Percentiles rank a stretch among this genome's conserved stretches.
Evolutionary conservation across 2,888 invertebrate genomes (phyloP).

Genomic region (Drosophila siamana): DNA sequence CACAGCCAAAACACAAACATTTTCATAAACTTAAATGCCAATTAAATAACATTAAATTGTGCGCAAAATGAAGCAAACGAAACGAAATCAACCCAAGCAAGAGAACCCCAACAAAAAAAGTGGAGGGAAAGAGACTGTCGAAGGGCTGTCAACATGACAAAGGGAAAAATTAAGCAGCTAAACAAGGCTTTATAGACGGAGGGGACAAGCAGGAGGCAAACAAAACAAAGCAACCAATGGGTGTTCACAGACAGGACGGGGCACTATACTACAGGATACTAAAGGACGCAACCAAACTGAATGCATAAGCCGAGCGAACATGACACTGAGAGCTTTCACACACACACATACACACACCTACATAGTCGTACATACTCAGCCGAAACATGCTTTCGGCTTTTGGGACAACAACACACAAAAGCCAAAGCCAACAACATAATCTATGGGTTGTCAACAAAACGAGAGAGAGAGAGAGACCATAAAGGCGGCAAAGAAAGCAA

Average conservation of each 20-base stretch:
- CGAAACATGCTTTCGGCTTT: slow-evolving; percentile 47
- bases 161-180: slow-evolving; percentile 80
- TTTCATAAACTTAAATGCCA: slow-evolving; percentile 78
- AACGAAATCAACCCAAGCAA: slow-evolving; percentile 23
- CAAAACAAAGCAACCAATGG: slow-evolving; percentile 49
- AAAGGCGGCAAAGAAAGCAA: slow-evolving; percentile 57
- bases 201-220: slow-evolving; percentile 64
- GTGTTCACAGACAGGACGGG: slow-evolving; percentile 23
- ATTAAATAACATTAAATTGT: slow-evolving; percentile 81
- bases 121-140: slow-evolving; percentile 42
- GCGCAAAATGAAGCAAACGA: slow-evolving; percentile 66
- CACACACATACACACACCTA: slow-evolving; percentile 21
- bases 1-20: slow-evolving; percentile 55
- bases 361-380: slow-evolving; percentile 16
- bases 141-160: slow-evolving; percentile 78
- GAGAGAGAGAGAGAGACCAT: slow-evolving; percentile 50
- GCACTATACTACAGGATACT: slow-evolving; percentile 6
- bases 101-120: background rate
- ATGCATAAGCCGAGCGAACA: slow-evolving; percentile 72
- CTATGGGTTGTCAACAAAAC: slow-evolving; percentile 79
- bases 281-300: slow-evolving; percentile 46
- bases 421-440: slow-evolving; percentile 79
- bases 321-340: slow-evolving; percentile 50
- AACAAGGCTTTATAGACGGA: slow-evolving; percentile 64
- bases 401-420: slow-evolving; percentile 45